Percentiles rank a stretch among this genome's conserved stretches.
Evolutionary conservation across 2,797 vertebrate genomes (phyloP).

Genomic region (Myotis vivesi): DNA sequence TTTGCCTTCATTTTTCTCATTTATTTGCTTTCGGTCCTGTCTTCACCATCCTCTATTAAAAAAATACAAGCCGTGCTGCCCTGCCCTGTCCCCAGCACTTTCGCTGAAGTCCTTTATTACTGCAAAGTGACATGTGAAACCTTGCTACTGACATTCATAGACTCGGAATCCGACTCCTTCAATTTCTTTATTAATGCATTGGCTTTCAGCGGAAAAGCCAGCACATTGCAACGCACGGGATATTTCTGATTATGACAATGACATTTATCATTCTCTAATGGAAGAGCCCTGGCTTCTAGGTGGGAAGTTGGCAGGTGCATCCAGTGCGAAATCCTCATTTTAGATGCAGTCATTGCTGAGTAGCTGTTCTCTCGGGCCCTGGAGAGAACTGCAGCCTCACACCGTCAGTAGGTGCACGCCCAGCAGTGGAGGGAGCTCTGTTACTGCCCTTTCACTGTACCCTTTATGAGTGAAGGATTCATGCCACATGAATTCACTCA

Average conservation of each 20-base stretch:
- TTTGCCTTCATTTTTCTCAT: conserved; percentile 83
- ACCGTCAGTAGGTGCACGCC: neutral
- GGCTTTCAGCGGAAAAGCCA: conserved; percentile 79
- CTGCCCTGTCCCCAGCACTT: conserved; percentile 36
- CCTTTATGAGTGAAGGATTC: conserved; percentile 43
- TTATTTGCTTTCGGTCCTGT: conserved; percentile 77
- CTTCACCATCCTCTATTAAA: conserved; percentile 58
- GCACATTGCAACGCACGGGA: conserved; percentile 69
- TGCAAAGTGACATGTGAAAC: conserved; percentile 79
- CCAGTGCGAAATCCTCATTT: conserved; percentile 49
- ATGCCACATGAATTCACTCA: neutral
- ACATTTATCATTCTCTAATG: conserved; percentile 79
- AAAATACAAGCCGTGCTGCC: conserved; percentile 73
- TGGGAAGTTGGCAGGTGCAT: conserved; percentile 61
- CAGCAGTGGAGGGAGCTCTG: neutral
- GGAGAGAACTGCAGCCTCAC: neutral
- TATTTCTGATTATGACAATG: conserved; percentile 73
- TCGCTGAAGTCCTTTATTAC: conserved; percentile 79
- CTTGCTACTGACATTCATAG: conserved; percentile 80
- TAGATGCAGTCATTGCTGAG: neutral
- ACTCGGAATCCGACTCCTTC: conserved; percentile 77
- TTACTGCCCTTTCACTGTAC: neutral
- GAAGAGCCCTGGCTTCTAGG: conserved; percentile 58
- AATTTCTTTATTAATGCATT: conserved; percentile 82
- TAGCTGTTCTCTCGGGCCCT: neutral